phyloP scores from a whole-genome alignment of 2,113 vertebrate species.

The Neolamprologus devosi region DNA sequence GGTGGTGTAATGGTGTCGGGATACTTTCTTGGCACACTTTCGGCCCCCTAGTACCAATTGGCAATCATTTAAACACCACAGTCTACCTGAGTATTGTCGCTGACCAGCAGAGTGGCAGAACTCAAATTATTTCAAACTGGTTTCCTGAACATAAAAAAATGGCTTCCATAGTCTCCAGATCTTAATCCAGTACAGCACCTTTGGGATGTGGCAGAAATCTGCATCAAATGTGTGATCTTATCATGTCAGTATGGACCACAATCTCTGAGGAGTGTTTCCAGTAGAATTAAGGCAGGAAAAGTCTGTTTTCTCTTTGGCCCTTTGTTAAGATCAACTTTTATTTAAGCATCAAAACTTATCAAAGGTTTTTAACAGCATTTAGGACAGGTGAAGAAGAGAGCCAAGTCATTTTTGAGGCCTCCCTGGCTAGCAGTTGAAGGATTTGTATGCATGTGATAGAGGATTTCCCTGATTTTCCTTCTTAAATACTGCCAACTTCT shows the following conservation, averaged over 20 bases:
- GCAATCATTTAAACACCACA: background rate
- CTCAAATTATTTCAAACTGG: background rate
- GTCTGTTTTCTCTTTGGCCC: background rate
- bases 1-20: background rate
- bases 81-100: background rate
- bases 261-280: background rate
- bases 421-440: background rate
- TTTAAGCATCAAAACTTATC: background rate
- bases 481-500: background rate
- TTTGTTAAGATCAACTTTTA: background rate
- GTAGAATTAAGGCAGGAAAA: background rate
- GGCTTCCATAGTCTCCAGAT: background rate
- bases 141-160: background rate
- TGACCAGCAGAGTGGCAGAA: background rate
- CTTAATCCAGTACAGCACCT: background rate
- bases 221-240: background rate
- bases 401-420: background rate
- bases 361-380: background rate
- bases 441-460: background rate
- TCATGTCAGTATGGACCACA: background rate
- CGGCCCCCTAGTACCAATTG: background rate
- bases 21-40: background rate
- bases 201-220: background rate
- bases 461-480: background rate
- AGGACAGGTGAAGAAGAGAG: background rate